phyloP scores from a whole-genome alignment of 2,113 vertebrate genomes.

The Alligator mississippiensis region DNA sequence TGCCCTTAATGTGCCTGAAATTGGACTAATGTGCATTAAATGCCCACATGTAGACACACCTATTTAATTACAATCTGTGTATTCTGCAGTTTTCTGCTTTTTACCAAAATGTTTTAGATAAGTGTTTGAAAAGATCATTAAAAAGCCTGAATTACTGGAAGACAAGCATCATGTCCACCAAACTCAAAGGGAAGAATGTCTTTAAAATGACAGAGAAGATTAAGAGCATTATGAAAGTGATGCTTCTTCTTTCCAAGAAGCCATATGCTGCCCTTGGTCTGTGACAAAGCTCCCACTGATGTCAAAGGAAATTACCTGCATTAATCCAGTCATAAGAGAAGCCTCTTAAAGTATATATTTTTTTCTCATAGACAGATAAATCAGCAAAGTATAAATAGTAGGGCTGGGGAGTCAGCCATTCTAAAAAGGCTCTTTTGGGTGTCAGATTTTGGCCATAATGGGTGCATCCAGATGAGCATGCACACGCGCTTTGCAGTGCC shows the following conservation, averaged over 20 bases:
- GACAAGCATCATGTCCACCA: background rate
- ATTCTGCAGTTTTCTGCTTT: background rate
- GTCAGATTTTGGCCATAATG: too few species aligned
- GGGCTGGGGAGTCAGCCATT: background rate
- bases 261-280: constrained; percentile 51
- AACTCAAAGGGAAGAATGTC: constrained; percentile 6
- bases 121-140: constrained; percentile 46
- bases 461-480: too few species aligned
- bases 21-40: too few species aligned
- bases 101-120: background rate
- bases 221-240: background rate
- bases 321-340: constrained; percentile 48
- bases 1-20: too few species aligned
- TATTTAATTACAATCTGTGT: background rate
- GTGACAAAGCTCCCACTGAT: constrained; percentile 36
- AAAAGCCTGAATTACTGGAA: constrained; percentile 37
- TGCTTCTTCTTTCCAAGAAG: constrained; percentile 41
- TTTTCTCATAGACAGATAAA: background rate
- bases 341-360: background rate
- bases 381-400: constrained; percentile 24
- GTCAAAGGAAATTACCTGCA: background rate
- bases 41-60: too few species aligned
- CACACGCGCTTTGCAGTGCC: too few species aligned
- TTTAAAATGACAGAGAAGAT: constrained; percentile 29
- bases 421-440: background rate